phyloP scores from a whole-genome alignment of 2,797 vertebrate genomes.

The Hydrophis major region DNA sequence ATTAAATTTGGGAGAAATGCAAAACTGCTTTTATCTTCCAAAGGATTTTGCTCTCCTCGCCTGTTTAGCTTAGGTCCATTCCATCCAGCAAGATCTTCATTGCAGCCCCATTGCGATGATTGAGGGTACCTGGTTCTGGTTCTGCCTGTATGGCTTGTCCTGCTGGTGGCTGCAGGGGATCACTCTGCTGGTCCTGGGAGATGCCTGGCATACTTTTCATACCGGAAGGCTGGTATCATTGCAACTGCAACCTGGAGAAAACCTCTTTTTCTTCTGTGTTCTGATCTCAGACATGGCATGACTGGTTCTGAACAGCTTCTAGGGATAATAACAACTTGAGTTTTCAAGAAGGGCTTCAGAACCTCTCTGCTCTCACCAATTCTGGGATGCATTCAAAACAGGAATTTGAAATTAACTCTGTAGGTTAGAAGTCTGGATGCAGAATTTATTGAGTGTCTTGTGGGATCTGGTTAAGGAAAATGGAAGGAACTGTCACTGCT shows the following conservation, averaged over 20 bases:
- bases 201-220: background rate
- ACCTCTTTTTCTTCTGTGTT: background rate
- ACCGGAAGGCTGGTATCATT: background rate
- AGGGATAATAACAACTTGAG: background rate
- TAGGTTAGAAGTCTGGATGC: background rate
- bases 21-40: background rate
- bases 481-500: background rate
- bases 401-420: background rate
- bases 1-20: background rate
- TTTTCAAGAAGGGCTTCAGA: background rate
- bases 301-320: background rate
- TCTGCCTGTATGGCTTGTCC: background rate
- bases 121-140: background rate
- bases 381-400: background rate
- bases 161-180: background rate
- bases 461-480: background rate
- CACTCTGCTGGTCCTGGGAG: background rate
- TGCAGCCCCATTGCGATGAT: background rate
- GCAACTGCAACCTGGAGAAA: background rate
- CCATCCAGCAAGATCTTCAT: too few species aligned
- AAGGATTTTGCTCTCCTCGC: background rate
- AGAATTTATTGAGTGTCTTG: background rate
- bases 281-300: background rate
- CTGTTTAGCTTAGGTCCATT: background rate
- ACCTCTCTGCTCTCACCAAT: background rate